Percentiles rank a stretch among this genome's conserved stretches.
Conservation (phyloP, 2,113 vertebrate species). For the Aegypius monachus region DNA sequence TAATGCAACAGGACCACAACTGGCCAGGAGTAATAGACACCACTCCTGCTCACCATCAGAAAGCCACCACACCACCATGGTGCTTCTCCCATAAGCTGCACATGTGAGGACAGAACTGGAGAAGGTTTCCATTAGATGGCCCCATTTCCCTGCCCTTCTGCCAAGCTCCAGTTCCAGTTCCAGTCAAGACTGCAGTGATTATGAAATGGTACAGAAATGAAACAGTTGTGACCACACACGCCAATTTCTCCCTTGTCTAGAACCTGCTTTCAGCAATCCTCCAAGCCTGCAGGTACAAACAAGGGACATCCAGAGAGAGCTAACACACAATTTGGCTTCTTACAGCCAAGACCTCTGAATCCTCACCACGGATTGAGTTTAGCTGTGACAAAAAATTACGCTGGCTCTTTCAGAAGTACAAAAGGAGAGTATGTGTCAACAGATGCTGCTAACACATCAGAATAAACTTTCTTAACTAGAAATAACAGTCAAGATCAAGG, state of each 20-base stretch:
- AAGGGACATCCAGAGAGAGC: background rate
- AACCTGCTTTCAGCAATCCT: background rate
- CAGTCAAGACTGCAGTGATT: background rate
- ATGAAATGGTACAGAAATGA: background rate
- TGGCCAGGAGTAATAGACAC: background rate
- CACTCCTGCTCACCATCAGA: background rate
- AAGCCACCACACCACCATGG: fast-evolving
- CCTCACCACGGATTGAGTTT: background rate
- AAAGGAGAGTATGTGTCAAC: background rate
- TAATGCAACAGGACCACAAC: background rate
- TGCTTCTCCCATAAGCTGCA: background rate
- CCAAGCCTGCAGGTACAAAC: background rate
- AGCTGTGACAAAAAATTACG: background rate
- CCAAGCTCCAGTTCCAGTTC: background rate
- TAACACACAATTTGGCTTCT: background rate
- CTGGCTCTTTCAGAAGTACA: background rate
- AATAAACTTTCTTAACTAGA: background rate
- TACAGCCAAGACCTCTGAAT: background rate
- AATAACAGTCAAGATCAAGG: background rate
- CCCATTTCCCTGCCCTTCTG: background rate
- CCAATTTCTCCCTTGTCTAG: background rate
- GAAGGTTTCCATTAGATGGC: background rate
- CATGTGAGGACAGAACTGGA: background rate
- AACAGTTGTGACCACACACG: background rate
- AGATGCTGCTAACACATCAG: background rate